Conservation (phyloP, 2,113 vertebrate genomes). For the Thermophis baileyi region DNA sequence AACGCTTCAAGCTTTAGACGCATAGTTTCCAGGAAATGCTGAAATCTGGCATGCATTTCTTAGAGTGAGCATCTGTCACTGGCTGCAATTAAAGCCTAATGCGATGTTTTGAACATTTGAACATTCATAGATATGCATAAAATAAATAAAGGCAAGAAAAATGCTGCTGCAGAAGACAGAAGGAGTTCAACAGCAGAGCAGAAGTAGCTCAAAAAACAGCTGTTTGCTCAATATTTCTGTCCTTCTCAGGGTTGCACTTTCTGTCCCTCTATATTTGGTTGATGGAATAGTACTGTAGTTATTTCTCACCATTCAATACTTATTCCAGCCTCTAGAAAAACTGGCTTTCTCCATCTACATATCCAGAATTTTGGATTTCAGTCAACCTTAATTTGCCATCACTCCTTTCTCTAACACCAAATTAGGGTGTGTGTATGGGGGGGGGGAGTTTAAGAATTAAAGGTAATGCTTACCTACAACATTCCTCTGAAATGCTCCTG, state of each 20-base stretch:
- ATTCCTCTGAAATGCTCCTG: not conserved
- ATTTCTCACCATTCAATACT: not conserved
- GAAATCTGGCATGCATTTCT: not conserved
- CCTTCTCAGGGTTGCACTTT: not conserved
- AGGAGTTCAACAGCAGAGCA: not conserved
- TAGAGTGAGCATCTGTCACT: not conserved
- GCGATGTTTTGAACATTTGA: not conserved
- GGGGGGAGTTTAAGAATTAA: not conserved
- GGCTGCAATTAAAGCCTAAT: not conserved
- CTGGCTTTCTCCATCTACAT: not conserved
- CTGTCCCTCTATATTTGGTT: not conserved
- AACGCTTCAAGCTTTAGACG: not conserved
- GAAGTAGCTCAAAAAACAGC: not conserved
- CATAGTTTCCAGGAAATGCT: not conserved
- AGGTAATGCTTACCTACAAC: not conserved
- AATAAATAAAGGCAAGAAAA: not conserved
- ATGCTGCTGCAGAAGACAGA: not conserved
- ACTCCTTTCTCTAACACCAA: not conserved
- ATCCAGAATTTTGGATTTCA: not conserved
- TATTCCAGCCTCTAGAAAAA: not conserved
- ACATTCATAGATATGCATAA: not conserved
- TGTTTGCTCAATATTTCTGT: not conserved
- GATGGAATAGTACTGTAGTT: not conserved
- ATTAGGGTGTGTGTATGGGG: not conserved
- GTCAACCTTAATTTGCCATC: not conserved